A percentile compares a stretch with the other conserved stretches of the same genome.
phyloP scores from a whole-genome alignment of 2,113 vertebrate species.

The Furnarius figulus region DNA sequence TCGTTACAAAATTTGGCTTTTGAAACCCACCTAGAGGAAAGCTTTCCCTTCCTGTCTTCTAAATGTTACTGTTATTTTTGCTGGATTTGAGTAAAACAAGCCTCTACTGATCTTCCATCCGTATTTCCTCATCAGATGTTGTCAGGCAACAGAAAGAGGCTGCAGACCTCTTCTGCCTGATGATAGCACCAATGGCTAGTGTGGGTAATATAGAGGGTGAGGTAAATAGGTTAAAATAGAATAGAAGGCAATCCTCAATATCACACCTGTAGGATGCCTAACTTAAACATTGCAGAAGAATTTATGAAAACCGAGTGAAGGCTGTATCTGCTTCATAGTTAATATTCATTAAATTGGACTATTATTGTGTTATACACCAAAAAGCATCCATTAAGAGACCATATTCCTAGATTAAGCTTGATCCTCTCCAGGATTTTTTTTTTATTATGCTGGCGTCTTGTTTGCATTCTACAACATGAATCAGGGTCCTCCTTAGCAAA shows the following conservation, averaged over 20 bases:
- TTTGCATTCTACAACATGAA: neutral
- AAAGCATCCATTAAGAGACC: neutral
- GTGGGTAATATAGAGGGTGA: neutral
- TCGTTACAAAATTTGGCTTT: neutral
- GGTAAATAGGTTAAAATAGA: neutral
- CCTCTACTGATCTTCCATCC: neutral
- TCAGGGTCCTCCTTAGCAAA: neutral
- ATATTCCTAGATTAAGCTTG: neutral
- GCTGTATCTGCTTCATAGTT: neutral
- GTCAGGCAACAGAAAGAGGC: neutral
- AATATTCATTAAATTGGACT: neutral
- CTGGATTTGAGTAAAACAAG: neutral
- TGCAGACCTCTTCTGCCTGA: neutral
- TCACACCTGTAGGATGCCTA: neutral
- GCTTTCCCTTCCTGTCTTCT: neutral
- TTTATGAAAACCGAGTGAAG: neutral
- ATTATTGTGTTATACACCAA: neutral
- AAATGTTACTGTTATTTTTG: neutral
- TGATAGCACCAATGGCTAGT: rapidly evolving
- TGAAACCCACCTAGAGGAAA: neutral
- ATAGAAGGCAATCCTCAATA: neutral
- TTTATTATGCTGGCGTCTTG: neutral
- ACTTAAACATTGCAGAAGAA: neutral
- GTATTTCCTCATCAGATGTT: neutral
- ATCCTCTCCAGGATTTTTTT: neutral